phyloP scores from a whole-genome alignment of 2,888 invertebrate genomes.

The Melanchra persicariae region DNA sequence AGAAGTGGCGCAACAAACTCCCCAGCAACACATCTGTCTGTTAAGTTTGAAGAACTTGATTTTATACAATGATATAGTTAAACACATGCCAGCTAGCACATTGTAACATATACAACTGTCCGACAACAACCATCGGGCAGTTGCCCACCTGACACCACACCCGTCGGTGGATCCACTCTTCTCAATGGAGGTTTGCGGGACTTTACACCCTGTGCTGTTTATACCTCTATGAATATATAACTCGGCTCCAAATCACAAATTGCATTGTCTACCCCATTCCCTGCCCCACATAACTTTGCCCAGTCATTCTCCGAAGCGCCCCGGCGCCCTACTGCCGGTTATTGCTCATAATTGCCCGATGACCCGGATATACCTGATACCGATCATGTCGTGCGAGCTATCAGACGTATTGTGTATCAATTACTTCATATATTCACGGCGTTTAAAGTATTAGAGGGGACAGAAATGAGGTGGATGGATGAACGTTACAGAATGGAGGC shows the following conservation, averaged over 20 bases:
- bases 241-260: not conserved
- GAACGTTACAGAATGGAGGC: not conserved
- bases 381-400: constrained; percentile 30
- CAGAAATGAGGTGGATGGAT: constrained; percentile 8
- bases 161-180: too few species aligned
- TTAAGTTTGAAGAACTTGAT: too few species aligned
- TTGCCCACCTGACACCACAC: too few species aligned
- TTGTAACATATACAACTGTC: too few species aligned
- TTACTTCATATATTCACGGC: not conserved
- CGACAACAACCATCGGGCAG: too few species aligned
- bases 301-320: not conserved
- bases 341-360: constrained; percentile 24
- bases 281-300: constrained; percentile 7
- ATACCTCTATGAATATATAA: too few species aligned
- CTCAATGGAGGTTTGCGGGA: too few species aligned
- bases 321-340: not conserved
- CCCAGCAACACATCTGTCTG: too few species aligned
- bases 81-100: too few species aligned
- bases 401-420: constrained; percentile 14
- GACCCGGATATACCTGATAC: constrained; percentile 29
- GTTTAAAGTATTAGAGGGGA: not conserved
- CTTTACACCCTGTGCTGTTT: too few species aligned
- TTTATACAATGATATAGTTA: too few species aligned
- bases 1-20: too few species aligned
- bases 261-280: not conserved